A percentile compares a stretch with the other conserved stretches of the same genome.
Evolutionary conservation across 2,797 vertebrate species (phyloP).

Genomic region (Anguilla anguilla): DNA sequence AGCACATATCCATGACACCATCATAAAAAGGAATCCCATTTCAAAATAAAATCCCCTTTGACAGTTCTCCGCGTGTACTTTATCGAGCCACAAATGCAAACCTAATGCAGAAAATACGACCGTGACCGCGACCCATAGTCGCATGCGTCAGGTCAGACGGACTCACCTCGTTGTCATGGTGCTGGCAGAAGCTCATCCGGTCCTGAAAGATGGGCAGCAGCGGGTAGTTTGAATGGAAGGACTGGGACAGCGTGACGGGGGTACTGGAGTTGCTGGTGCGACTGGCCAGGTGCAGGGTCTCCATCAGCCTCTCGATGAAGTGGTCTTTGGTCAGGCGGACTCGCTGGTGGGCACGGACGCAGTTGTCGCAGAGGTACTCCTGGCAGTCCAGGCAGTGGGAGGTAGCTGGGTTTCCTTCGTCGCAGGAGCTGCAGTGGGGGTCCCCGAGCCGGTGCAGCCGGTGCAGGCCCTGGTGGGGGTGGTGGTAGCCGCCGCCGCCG

Average conservation of each 20-base stretch:
- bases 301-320: constrained; percentile 79
- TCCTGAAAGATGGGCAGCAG: constrained; percentile 79
- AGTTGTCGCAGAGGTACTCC: constrained; percentile 85
- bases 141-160: constrained; percentile 24
- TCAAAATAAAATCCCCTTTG: not conserved
- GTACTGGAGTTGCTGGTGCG: constrained; percentile 51
- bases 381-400: constrained; percentile 85
- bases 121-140: not conserved
- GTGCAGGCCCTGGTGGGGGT: constrained; percentile 61
- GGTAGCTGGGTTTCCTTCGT: constrained; percentile 79
- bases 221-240: constrained; percentile 70
- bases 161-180: constrained; percentile 81
- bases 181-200: constrained; percentile 79
- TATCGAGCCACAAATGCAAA: not conserved
- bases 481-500: constrained; percentile 59
- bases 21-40: not conserved
- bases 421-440: constrained; percentile 80
- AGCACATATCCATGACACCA: not conserved
- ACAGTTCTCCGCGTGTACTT: not conserved
- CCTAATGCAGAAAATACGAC: not conserved
- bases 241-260: constrained; percentile 52
- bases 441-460: constrained; percentile 68
- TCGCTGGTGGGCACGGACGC: constrained; percentile 82
- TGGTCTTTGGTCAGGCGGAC: constrained; percentile 87
- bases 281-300: constrained; percentile 49